These are phyloP conservation scores for Drosophila jambulina DNA, from an alignment of 1,140 invertebrate genomes.

Conservation along the genomic window DNA sequence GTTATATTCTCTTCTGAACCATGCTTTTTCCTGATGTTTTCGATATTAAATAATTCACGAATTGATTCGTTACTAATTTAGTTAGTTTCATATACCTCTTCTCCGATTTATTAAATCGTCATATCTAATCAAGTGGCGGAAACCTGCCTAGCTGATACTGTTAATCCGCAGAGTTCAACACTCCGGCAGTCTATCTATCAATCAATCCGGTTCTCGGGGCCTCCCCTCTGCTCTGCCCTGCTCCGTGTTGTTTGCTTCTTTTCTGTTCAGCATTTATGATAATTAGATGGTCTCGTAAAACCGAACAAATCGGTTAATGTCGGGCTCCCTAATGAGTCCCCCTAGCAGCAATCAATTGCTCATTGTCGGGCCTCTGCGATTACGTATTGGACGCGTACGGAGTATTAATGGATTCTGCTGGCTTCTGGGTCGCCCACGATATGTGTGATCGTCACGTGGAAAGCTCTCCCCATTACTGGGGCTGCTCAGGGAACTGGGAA, in stretches of 20 bases:
- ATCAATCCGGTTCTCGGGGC: conserved; percentile 42
- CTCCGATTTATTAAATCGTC: background rate
- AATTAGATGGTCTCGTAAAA: conserved; percentile 71
- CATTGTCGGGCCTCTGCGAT: conserved; percentile 39
- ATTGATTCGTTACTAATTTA: background rate
- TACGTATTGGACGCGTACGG: conserved; percentile 26
- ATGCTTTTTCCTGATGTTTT: no score
- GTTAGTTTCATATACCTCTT: background rate
- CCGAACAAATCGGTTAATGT: conserved; percentile 49
- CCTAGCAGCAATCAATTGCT: conserved; percentile 28
- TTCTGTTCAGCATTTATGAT: conserved; percentile 65
- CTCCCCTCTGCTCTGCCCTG: background rate
- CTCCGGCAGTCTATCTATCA: conserved; percentile 42
- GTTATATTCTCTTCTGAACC: no score
- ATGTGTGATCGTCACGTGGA: conserved; percentile 46
- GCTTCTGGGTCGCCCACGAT: conserved; percentile 45
- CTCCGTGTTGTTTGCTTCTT: no score
- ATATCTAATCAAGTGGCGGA: conserved; percentile 6
- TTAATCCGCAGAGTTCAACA: conserved; percentile 64
- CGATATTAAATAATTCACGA: background rate
- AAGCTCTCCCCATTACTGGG: conserved; percentile 31
- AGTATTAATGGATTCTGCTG: conserved; percentile 17
- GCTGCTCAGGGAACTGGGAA: conserved; percentile 2
- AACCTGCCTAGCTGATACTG: conserved; percentile 8
- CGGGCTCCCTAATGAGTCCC: conserved; percentile 50